Percentiles rank a stretch among this genome's conserved stretches.
These are phyloP conservation scores for Falco rusticolus DNA, from an alignment of 2,797 vertebrate species.

Conservation along the genomic window DNA sequence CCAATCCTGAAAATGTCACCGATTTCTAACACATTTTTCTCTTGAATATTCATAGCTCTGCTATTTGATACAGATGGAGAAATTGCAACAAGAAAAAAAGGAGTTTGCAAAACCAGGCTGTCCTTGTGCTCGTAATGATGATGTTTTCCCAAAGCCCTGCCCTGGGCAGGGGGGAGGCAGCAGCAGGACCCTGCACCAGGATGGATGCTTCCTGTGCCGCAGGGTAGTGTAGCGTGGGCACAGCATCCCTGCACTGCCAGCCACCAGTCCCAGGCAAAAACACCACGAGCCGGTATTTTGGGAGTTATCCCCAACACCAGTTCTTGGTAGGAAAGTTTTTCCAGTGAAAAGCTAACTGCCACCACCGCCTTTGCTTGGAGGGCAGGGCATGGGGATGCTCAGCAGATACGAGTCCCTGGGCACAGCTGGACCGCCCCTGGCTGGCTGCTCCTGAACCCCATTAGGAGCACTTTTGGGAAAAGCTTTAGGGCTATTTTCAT, in stretches of 20 bases:
- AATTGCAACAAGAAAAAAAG: not conserved
- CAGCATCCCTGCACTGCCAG: not conserved
- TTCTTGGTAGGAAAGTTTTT: not conserved
- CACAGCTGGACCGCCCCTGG: not conserved
- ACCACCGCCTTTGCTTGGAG: rapidly evolving
- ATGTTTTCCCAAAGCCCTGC: not conserved
- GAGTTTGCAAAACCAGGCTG: not conserved
- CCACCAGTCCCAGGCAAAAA: not conserved
- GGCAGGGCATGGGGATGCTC: not conserved
- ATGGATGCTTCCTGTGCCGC: not conserved
- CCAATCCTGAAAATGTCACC: constrained; percentile 50
- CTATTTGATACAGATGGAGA: not conserved
- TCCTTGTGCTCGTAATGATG: rapidly evolving
- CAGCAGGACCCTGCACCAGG: rapidly evolving
- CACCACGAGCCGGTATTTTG: rapidly evolving
- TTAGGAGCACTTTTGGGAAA: not conserved
- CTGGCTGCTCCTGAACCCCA: not conserved
- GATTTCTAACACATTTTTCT: constrained; percentile 15
- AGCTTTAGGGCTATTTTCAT: not conserved
- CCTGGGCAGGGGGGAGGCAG: not conserved
- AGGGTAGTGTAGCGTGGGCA: not conserved
- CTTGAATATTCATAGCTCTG: constrained; percentile 59
- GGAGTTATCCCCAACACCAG: not conserved
- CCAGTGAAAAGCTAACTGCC: not conserved
- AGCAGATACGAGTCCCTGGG: rapidly evolving